Evolutionary conservation across 2,113 vertebrate genomes (phyloP), one percentile per base, ranked within the genome.

Genomic region (Centropristis striata): DNA sequence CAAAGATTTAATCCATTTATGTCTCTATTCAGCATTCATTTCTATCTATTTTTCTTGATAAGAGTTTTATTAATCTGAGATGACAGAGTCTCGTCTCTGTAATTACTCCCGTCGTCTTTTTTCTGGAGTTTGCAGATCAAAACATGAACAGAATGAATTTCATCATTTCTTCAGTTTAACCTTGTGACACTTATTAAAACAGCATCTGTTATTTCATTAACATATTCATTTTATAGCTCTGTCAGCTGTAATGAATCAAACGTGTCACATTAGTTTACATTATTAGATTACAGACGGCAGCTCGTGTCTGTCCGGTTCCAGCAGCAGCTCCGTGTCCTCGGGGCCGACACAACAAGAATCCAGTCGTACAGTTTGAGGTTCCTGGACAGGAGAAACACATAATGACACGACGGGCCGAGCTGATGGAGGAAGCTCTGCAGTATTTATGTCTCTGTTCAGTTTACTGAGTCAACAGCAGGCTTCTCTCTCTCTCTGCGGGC

Each of bases 381-480:
- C 54, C 11, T 57, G 69, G 71, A 58, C 50, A 37, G 80, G 61
- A 53, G 78, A 32, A 39, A 25, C 1, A 11, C 27, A 44, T 46
- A 61, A 69, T 80, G 59, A 55, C 68, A 37, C 13, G 46, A 8
- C 13, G 32, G 57, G 23, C 16, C 51, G 53, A 32, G 61, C 46
- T 54, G 64, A 46, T 36, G 54, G 54, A 42, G 58, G 50, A 71
- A 36, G 39, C 47, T 78, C 67, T 83, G 64, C 61, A 80, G 55
- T 69, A 64, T 79, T 86, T 42, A 77, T 71, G 71, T 25, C 25
- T 78, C 50, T 41, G 64, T 78, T 60, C 46, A 36, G n/a, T 74
- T 70, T 61, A 44, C 53, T 55, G 64, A 41, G 75, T 78, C 70
- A 50, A 69, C 78, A 70, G 49, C 42, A 42, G 16, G 16, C 70